These are phyloP conservation scores for Drosophila burlai DNA, from an alignment of 1,140 invertebrate species.

Conservation along the genomic window DNA sequence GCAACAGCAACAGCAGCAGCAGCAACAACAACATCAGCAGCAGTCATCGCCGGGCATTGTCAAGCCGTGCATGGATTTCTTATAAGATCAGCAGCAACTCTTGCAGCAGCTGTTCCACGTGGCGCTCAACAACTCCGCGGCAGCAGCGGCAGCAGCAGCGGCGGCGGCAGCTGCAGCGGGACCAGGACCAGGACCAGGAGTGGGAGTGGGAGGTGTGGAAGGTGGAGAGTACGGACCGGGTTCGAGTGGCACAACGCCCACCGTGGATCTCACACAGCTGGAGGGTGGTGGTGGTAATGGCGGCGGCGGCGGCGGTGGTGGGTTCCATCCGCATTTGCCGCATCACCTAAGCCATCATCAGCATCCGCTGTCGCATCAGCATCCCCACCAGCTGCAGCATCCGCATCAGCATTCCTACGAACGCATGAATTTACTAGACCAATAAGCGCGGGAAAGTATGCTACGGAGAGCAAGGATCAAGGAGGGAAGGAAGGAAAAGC, in stretches of 20 bases:
- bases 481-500: not conserved
- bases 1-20: conserved; percentile 60
- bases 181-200: not conserved
- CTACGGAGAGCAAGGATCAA: conserved; percentile 14
- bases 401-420: conserved; percentile 71
- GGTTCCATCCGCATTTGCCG: conserved; percentile 46
- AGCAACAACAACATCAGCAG: conserved; percentile 71
- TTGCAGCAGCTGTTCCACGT: conserved; percentile 84
- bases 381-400: conserved; percentile 42
- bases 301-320: conserved; percentile 32
- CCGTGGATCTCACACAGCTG: conserved; percentile 75
- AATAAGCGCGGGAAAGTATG: conserved; percentile 65
- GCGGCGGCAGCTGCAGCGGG: conserved; percentile 42
- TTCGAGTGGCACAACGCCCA: conserved; percentile 49
- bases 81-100: conserved; percentile 85
- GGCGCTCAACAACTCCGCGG: conserved; percentile 77
- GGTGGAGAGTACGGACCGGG: conserved; percentile 17
- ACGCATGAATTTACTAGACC: conserved; percentile 82
- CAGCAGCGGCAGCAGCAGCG: conserved; percentile 67
- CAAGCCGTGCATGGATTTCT: conserved; percentile 85
- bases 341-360: conserved; percentile 53
- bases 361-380: conserved; percentile 39
- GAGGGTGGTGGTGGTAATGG: conserved; percentile 37
- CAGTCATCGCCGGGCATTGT: conserved; percentile 79
- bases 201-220: conserved; percentile 6